phyloP scores from a whole-genome alignment of 2,797 vertebrate genomes.

The Manis javanica region DNA sequence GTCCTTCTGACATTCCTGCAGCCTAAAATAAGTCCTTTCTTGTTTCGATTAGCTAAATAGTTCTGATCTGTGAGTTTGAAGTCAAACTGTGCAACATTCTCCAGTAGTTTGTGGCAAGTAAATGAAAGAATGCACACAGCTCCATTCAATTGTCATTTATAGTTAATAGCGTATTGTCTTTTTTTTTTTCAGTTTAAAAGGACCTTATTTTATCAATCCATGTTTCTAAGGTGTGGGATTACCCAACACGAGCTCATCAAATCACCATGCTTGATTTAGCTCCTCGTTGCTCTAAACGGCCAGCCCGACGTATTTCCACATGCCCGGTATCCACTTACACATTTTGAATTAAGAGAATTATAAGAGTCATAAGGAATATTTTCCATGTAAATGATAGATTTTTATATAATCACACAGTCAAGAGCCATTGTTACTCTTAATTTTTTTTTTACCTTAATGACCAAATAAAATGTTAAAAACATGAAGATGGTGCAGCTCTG shows the following conservation, averaged over 20 bases:
- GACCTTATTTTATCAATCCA: background rate
- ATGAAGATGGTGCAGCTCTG: background rate
- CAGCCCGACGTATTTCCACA: background rate
- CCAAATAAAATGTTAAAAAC: background rate
- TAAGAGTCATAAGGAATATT: background rate
- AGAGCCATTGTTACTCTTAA: background rate
- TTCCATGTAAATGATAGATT: background rate
- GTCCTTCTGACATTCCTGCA: background rate
- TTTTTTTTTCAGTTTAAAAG: background rate
- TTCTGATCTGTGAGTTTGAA: background rate
- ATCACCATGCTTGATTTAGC: fast-evolving
- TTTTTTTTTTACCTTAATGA: background rate
- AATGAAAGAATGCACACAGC: fast-evolving
- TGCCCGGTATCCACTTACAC: fast-evolving
- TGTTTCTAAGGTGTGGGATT: background rate
- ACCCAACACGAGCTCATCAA: background rate
- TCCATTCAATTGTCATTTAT: too few relatives aligned
- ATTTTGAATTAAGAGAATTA: background rate
- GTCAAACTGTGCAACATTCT: background rate
- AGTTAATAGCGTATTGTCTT: too few relatives aligned
- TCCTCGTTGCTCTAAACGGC: fast-evolving
- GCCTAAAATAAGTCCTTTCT: too few relatives aligned
- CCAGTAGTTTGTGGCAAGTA: fast-evolving
- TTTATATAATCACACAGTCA: background rate
- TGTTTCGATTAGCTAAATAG: background rate